Evolutionary conservation across 2,797 vertebrate genomes (phyloP).

Genomic region (Percopsis omiscomaycus): DNA sequence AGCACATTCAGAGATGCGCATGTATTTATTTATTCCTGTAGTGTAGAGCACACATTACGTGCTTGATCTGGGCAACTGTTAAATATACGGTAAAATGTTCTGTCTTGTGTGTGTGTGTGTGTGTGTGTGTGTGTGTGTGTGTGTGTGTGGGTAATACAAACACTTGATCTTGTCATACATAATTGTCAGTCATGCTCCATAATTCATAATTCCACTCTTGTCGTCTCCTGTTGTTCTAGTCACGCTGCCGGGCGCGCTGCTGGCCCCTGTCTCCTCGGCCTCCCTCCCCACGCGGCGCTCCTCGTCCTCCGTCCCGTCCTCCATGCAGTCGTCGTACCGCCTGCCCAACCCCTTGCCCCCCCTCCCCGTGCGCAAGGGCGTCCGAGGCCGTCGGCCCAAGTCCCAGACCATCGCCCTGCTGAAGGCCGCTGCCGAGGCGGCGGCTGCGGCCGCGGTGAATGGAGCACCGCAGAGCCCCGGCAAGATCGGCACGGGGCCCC

Average conservation of each 20-base stretch:
- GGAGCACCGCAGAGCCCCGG: slow-evolving; percentile 75
- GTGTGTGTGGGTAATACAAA: neutral
- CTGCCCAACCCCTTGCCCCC: slow-evolving; percentile 79
- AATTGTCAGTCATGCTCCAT: neutral
- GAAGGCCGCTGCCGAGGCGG: slow-evolving; percentile 78
- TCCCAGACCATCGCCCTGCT: slow-evolving; percentile 81
- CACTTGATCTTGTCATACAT: neutral
- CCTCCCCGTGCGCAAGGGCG: slow-evolving; percentile 84
- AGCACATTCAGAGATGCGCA: no score
- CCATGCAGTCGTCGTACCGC: slow-evolving; percentile 88
- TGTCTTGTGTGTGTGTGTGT: no score
- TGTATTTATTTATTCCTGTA: no score
- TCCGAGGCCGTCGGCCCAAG: slow-evolving; percentile 80
- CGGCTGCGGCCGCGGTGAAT: slow-evolving; percentile 69
- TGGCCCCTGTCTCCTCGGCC: slow-evolving; percentile 78
- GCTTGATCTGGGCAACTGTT: no score
- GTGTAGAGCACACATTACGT: no score
- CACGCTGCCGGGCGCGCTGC: slow-evolving; percentile 80
- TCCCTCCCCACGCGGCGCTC: slow-evolving; percentile 74
- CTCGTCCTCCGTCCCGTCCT: slow-evolving; percentile 61
- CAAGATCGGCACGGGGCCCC: slow-evolving; percentile 53
- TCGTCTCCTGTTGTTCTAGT: slow-evolving; percentile 71
- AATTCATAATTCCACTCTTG: neutral
- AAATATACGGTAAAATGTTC: no score
- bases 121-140: no score